Base-by-base conservation (phyloP, 2,888 invertebrate species). In the Podotricha telesiphe region DNA sequence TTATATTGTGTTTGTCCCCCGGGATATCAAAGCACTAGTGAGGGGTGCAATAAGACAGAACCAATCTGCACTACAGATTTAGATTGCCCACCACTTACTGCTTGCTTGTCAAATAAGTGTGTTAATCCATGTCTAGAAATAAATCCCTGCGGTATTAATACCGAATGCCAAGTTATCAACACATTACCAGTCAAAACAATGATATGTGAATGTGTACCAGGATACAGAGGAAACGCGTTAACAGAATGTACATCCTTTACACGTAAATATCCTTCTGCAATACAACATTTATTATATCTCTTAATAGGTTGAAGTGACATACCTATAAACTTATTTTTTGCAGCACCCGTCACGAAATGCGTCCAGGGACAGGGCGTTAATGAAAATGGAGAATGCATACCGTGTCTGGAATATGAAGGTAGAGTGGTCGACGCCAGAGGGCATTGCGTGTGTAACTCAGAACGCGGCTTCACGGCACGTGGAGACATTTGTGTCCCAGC, bases 161-260 rank as follows among this genome's bases (percentile, higher is more conserved):
- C 97, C 0, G 93, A 95, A 69, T 98, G 98, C 81, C 95, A 94
- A 72, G 96, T 97, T 2, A 88, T 96, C 42, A 96, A 98, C 81
- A 97, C 98, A 0, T 91, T 95, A 62, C 97, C 98, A 11, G 96
- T 98, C 0, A 94, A 96, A 81, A 98, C 98, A 10, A 96, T 98
- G 96, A 95, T 97, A 72, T 98, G 98, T 81, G 96, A 97, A 86
- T 98, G 98, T 83, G 84, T 96, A 55, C 96, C 96, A 45, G 98
- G 97, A 71, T 97, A 96, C 83, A 95, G 95, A 86, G 98, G 98
- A 84, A 97, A 98, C 83, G 98, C 98, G 20, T 95, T 97, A 10
- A 94, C 96, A 11, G 95, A 96, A 81, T 98, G 98, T 81, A 85
- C 81, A 72, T 85, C 88, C 13, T 96, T 96, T 77, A 95, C 94